These are phyloP conservation scores for Sipha maydis DNA, from an alignment of 2,888 invertebrate genomes.

Conservation along the genomic window DNA sequence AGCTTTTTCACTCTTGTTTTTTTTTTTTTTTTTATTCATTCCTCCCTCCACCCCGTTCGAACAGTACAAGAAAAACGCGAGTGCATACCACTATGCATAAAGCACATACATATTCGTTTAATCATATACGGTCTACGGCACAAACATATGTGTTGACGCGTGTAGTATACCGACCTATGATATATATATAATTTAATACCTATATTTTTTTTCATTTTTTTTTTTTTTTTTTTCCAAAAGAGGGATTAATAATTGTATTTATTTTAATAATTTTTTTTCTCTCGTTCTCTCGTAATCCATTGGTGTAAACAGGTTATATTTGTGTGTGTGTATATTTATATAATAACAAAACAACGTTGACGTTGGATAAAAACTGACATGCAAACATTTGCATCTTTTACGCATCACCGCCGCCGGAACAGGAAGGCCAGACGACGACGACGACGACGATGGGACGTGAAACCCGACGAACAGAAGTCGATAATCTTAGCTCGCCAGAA, in stretches of 20 bases:
- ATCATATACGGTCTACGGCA: constrained; percentile 37
- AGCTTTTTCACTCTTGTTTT: constrained; percentile 8
- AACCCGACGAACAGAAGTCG: constrained; percentile 34
- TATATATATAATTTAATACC: background rate
- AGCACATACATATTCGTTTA: background rate
- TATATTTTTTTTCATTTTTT: background rate
- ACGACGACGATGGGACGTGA: background rate
- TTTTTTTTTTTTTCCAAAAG: background rate
- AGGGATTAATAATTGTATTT: constrained; percentile 37
- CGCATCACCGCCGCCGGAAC: constrained; percentile 36
- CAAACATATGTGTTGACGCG: constrained; percentile 29
- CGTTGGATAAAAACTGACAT: constrained; percentile 4
- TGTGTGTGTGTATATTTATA: background rate
- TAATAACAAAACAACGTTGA: background rate
- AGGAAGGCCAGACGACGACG: background rate
- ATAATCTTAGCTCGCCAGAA: constrained; percentile 13
- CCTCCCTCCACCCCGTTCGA: background rate
- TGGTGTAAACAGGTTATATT: constrained; percentile 33
- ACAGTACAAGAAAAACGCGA: background rate
- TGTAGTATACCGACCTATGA: background rate
- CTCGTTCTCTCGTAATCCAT: background rate
- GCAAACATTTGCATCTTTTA: constrained; percentile 36
- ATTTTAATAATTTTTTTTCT: constrained; percentile 24
- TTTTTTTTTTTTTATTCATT: background rate
- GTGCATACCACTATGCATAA: background rate